Evolutionary conservation across 2,888 invertebrate genomes (phyloP), one percentile per base, ranked within the genome.

Genomic region (Drosophila histrio): DNA sequence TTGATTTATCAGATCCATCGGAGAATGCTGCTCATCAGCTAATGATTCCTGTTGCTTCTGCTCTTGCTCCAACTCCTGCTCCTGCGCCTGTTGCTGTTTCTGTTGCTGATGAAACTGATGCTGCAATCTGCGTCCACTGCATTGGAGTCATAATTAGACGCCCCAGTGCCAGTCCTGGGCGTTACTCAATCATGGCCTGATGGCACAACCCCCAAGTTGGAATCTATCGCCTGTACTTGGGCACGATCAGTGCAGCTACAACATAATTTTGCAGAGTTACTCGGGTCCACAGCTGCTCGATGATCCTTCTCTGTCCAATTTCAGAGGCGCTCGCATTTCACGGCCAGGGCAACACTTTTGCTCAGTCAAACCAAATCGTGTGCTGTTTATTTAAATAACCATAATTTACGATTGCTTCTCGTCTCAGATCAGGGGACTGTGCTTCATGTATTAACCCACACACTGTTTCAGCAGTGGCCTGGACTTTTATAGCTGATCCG

Each of bases 341-440:
- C 77, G 64, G 73, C 79, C 59, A 60, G 22, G 60, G 72, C 81
- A 85, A 87, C 85, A 83, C 87, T 79, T 85, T 88, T 83, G 78
- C 79, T 77, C 44, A 21, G 86, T 77, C 88, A 88, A 89, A 85
- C 75, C 79, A 83, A 90, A 90, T 90, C 90, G 90, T 90, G 90
- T 89, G 90, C 90, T 90, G 89, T 90, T 91, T 91, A 90, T 90
- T 90, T 89, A 91, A 90, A 90, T 90, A 89, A 90, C 90, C 89
- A 89, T 90, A 91, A 90, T 90, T 90, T 90, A 79, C 66, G 60
- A 62, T 28, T 46, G 62, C 72, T 75, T 66, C 71, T 62, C 65
- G 50, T 57, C 65, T 53, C 59, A 57, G 38, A 9, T 38, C 41
- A 26, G 44, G 9, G 30, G 61, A 68, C 77, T 87, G 82, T 73